A percentile compares a stretch with the other conserved stretches of the same genome.
Conservation (phyloP, 1,140 invertebrate species). For the Drosophila orosa region DNA sequence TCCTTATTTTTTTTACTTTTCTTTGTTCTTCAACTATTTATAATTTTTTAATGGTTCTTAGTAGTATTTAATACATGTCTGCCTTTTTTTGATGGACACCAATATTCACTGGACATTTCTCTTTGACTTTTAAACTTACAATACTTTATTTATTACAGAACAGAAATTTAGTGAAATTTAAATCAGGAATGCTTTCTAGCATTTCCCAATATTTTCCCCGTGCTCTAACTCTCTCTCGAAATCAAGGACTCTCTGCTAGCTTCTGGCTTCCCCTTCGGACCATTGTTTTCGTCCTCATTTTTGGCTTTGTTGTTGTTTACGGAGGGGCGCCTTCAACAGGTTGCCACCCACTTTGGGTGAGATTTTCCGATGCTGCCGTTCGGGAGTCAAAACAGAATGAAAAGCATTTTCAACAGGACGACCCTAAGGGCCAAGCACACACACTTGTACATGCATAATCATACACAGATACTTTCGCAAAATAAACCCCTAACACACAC, state of each 20-base stretch:
- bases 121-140: neutral
- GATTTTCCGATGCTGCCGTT: constrained; percentile 24
- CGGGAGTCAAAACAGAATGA: constrained; percentile 60
- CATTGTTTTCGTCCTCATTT: constrained; percentile 10
- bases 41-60: neutral
- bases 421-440: constrained; percentile 34
- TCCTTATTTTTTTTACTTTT: too few relatives aligned
- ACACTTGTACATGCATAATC: constrained; percentile 26
- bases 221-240: neutral
- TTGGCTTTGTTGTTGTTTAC: constrained; percentile 52
- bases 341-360: constrained; percentile 62
- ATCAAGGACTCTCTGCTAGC: constrained; percentile 11
- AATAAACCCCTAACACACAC: constrained; percentile 25
- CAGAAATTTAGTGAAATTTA: neutral
- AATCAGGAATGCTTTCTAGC: neutral
- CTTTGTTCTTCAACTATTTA: too few relatives aligned
- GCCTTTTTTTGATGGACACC: too few relatives aligned
- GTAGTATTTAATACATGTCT: neutral
- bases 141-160: neutral
- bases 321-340: constrained; percentile 62
- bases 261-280: constrained; percentile 21
- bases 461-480: constrained; percentile 32
- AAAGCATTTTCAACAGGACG: constrained; percentile 56
- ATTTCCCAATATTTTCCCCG: constrained; percentile 20
- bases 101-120: too few relatives aligned